Evolutionary conservation across 2,113 vertebrate species (phyloP).

Genomic region (Gnathonemus longibarbis): DNA sequence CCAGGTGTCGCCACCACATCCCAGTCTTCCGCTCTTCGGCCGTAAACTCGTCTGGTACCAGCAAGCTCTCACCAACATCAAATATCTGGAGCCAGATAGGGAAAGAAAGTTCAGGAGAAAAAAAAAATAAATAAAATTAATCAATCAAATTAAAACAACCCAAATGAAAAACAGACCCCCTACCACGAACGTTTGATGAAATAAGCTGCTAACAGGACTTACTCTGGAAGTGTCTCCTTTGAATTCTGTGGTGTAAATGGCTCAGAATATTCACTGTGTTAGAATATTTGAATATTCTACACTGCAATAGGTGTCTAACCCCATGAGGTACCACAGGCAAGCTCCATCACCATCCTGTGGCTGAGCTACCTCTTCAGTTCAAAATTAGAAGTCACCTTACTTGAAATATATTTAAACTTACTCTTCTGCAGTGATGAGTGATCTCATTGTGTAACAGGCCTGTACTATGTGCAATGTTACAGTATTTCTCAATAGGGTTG

Average conservation of each 20-base stretch:
- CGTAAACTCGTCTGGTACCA: slow-evolving; percentile 90
- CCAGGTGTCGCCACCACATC: slow-evolving; percentile 94
- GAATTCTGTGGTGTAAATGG: background rate
- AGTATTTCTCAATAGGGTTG: background rate
- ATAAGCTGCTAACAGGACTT: background rate
- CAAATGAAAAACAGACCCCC: background rate
- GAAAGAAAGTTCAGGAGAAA: background rate
- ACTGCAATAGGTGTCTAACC: background rate
- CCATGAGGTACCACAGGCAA: background rate
- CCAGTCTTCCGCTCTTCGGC: slow-evolving; percentile 88
- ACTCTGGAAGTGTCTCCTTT: background rate
- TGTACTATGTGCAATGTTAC: background rate
- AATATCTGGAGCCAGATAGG: slow-evolving; percentile 70
- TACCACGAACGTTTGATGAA: background rate
- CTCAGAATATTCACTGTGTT: background rate
- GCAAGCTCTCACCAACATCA: slow-evolving; percentile 88
- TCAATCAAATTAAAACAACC: background rate
- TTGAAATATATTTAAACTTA: background rate
- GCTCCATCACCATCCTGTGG: background rate
- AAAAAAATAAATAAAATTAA: background rate
- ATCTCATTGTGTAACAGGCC: background rate
- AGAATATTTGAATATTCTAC: background rate
- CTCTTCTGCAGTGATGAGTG: background rate
- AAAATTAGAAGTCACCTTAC: no score
- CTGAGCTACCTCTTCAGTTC: background rate